Evolutionary conservation across 2,113 vertebrate genomes (phyloP).

Genomic region (Sapajus apella): DNA sequence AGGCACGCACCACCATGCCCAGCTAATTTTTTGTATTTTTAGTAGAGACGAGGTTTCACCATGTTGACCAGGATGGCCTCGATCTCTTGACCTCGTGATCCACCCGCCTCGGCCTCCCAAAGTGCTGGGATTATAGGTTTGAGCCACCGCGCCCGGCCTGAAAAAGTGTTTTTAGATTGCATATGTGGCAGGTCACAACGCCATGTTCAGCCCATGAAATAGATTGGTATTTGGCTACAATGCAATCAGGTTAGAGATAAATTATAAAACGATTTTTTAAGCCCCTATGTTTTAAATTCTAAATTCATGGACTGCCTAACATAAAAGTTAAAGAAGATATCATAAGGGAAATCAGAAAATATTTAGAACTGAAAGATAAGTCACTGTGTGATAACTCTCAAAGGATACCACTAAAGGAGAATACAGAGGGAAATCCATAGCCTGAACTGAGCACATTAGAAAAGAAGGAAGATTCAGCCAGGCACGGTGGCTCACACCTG

Average conservation of each 20-base stretch:
- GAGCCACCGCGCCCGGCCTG: too few species aligned
- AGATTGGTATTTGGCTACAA: background rate
- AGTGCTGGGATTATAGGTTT: too few species aligned
- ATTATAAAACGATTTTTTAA: background rate
- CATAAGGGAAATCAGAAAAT: background rate
- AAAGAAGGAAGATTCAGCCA: background rate
- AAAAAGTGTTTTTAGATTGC: background rate
- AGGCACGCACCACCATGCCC: too few species aligned
- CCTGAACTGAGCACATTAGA: fast-evolving
- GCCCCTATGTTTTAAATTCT: background rate
- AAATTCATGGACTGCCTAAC: background rate
- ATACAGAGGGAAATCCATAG: fast-evolving
- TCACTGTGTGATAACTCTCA: too few species aligned
- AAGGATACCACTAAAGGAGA: background rate
- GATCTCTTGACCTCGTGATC: too few species aligned
- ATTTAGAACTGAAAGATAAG: background rate
- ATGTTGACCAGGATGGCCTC: too few species aligned
- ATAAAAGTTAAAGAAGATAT: background rate
- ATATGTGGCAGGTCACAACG: background rate
- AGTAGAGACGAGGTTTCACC: too few species aligned
- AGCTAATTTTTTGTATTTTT: too few species aligned
- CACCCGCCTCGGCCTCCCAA: too few species aligned
- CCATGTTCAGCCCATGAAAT: background rate
- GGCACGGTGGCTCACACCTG: too few species aligned
- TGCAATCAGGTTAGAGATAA: background rate